Base-by-base conservation (phyloP, 2,113 vertebrate species). In the Nothobranchius kuhntae region DNA sequence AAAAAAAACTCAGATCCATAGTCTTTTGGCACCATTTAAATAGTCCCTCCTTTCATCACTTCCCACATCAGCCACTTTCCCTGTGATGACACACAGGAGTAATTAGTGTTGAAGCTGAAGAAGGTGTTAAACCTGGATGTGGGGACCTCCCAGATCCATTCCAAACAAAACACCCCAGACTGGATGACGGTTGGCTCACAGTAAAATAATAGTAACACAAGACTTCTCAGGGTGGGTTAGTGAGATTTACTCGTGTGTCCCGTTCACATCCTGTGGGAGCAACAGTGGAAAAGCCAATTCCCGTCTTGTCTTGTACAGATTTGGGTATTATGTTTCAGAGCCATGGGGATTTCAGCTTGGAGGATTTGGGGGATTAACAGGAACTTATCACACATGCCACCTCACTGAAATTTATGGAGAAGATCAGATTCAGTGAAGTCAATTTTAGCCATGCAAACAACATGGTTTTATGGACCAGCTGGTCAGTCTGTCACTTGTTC, bases 281-380 rank as follows among this genome's bases (percentile, higher is more conserved):
- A 56, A 70, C 70, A 45, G 68, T 65, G 74, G 63, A 77, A 80
- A 75, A 88, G 77, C 55, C 73, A 67, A 75, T 80, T 76, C 77
- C 78, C 44, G 51, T 78, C 79, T 80, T 74, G 80, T 80, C 69
- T 73, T 24, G 65, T 36, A 56, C 69, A 82, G 80, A 84, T 84
- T 87, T 78, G 36, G 64, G 74, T 61, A 75, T 82, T 71, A 78
- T 57, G 71, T 73, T 58, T 59, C 77, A 61, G 71, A 57, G 60
- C 77, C 50, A 46, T 59, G 55, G 64, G 66, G 75, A 84, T 73
- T 84, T 81, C 55, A 77, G 53, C 45, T 60, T 2, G 65, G 45
- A 65, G 69, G 75, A 90, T 80, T 87, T 81, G 44, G 50, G 30
- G 81, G 82, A 86, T 86, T 83, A 84, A 68, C 51, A 45, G 66